Conservation (phyloP, 2,113 vertebrate species). For the Atlantisia rogersi region DNA sequence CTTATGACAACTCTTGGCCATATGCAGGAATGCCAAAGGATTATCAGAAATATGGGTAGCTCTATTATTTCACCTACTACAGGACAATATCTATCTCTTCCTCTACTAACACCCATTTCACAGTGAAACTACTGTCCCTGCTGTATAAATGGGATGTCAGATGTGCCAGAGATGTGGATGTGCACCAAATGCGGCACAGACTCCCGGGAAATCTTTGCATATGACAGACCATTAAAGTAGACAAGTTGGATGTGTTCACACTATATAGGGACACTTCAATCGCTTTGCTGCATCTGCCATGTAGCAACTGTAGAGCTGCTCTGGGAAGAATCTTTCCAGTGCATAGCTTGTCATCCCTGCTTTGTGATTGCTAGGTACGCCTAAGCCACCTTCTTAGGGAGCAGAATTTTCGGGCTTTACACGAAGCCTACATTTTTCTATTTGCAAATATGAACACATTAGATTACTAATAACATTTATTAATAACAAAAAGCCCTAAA, state of each 20-base stretch:
- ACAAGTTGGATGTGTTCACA: background rate
- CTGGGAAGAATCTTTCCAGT: background rate
- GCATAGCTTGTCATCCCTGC: background rate
- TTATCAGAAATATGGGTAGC: background rate
- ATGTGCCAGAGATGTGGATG: background rate
- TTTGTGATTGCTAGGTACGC: background rate
- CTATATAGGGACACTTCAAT: background rate
- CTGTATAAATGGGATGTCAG: background rate
- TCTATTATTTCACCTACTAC: background rate
- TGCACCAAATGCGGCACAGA: background rate
- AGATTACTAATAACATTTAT: background rate
- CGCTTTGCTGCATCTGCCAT: background rate
- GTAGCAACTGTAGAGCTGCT: background rate
- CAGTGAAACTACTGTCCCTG: background rate
- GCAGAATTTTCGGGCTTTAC: background rate
- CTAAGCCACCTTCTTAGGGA: background rate
- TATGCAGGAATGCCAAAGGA: background rate
- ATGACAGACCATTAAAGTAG: background rate
- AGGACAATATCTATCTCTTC: background rate
- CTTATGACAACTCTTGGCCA: background rate
- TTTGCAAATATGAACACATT: background rate
- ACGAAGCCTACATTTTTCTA: background rate
- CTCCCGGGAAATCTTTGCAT: background rate
- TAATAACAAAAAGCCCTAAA: background rate
- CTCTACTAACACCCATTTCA: background rate